Base-by-base conservation (phyloP, 2,113 vertebrate genomes). In the Python bivittatus region DNA sequence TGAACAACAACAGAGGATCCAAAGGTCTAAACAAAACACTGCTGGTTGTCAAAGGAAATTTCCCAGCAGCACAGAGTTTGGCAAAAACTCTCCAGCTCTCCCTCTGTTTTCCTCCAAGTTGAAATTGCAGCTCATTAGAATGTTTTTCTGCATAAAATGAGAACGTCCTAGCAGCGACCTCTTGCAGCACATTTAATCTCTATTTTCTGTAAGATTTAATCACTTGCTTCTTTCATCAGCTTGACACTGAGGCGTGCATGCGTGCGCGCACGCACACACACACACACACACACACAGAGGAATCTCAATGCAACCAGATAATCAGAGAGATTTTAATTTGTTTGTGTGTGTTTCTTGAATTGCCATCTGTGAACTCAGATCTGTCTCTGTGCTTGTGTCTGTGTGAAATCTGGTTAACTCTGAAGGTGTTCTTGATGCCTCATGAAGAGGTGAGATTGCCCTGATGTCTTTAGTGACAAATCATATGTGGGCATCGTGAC, bases 151-250 rank as follows among this genome's bases (percentile, higher is more conserved):
- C 93, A 90, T 90, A 91, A 58, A 91, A 94, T 91, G 93, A 88
- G 84, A 93, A 94, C 93, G 61, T 86, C 93, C 52, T 1, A 89
- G 86, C 93, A 94, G 93, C 92, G 91, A 91, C 89, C 68, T 94
- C 92, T 93, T 48, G 44, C 93, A 95, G 9, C 95, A 52, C 95
- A 87, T 94, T 72, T 92, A 86, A 92, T 95, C 42, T 44, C 94
- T 95, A 91, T 95, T 96, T 96, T 93, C 93, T 95, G 94, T 95
- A 94, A 94, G 91, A 92, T 93, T 95, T 96, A 96, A 96, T 95
- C 92, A 90, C 93, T 94, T 0, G 22, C 90, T 93, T 96, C 90
- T 94, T 95, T 95, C 1, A 0, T 95, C 95, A 95, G 86, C 92
- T 84, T 96, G 96, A 94, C 94, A 96, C 91, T 1, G 2, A 11